Base-by-base conservation (phyloP, 2,888 invertebrate genomes). In the Arge pagana region DNA sequence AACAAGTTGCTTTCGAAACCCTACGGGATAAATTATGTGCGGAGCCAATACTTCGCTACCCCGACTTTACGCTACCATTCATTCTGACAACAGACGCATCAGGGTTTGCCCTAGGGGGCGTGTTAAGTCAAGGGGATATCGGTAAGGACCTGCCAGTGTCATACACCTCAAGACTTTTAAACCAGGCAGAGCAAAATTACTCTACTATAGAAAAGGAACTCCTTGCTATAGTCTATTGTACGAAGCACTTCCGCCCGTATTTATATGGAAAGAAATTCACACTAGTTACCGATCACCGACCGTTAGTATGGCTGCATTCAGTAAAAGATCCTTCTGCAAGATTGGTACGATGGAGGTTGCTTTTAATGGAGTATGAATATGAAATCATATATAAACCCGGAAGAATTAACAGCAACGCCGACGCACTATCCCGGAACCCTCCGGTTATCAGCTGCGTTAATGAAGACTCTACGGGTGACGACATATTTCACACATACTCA, bases 11-110 rank as follows among this genome's bases (percentile, higher is more conserved):
- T 11, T 52, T 52, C 18, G 48, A 50, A 26, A 48, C 4, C 3
- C 26, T 49, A 18, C 16, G 16, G 13, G 11, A 15, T 8, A 3
- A 31, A 35, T 16, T 56, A 4, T 36, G 36, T 10, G 13, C 6
- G 3, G 15, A 16, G 10, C 15, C 18, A 7, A 36, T 36, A 13
- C 13, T 54, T 2, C 23, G 43, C 28, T 57, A 57, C 24, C 57
- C 59, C 1, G 53, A 59, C 18, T 61, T 58, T 21, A 26, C 13
- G 7, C 31, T 45, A 52, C 30, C 37, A 16, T 62, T 60, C 33
- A 40, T 40, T 13, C 11, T 59, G 8, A 41, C 41, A 0, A 41
- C 41, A 0, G 41, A 41, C 28, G 41, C 41, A n/a, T 41, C 39
- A 3, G 39, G 24, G 13, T 40, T 24, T 11, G 39, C 39, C 4